Evolutionary conservation across 2,888 invertebrate genomes (phyloP).

Genomic region (Acleris sparsana): DNA sequence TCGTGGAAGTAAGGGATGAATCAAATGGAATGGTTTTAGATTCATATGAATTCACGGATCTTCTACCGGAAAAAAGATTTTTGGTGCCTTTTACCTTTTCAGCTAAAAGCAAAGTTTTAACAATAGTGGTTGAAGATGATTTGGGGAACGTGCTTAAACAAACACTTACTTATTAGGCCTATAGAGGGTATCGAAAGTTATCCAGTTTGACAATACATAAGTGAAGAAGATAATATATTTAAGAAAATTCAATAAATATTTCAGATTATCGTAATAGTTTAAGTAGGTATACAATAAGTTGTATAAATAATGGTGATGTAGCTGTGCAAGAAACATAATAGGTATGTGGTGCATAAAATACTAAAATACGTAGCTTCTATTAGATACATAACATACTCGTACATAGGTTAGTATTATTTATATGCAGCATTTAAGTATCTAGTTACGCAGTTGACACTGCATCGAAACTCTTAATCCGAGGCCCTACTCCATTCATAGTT

Average conservation of each 20-base stretch:
- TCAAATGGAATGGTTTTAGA: conserved; percentile 84
- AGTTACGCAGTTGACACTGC: too few relatives aligned
- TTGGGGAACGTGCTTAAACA: conserved; percentile 87
- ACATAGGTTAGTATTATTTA: too few relatives aligned
- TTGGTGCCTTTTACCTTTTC: conserved; percentile 81
- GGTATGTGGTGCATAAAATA: conserved; percentile 13
- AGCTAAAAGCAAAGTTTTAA: conserved; percentile 75
- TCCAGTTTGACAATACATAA: conserved; percentile 71
- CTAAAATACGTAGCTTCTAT: too few relatives aligned
- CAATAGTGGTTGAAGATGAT: conserved; percentile 87
- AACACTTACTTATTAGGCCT: conserved; percentile 79
- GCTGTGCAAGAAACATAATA: conserved; percentile 13
- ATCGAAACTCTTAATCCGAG: too few relatives aligned
- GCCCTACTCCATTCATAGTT: too few relatives aligned
- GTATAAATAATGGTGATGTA: conserved; percentile 20
- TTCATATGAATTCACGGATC: conserved; percentile 85
- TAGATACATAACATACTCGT: too few relatives aligned
- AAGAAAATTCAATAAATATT: conserved; percentile 30
- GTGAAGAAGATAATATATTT: conserved; percentile 46
- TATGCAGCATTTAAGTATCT: too few relatives aligned
- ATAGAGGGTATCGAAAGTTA: conserved; percentile 40
- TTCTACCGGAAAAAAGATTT: conserved; percentile 83
- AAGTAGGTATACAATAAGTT: conserved; percentile 41
- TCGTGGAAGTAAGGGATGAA: conserved; percentile 86
- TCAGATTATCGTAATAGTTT: conserved; percentile 35